Base-by-base conservation (phyloP, 2,888 invertebrate species). In the Aleiodes leptofemur region DNA sequence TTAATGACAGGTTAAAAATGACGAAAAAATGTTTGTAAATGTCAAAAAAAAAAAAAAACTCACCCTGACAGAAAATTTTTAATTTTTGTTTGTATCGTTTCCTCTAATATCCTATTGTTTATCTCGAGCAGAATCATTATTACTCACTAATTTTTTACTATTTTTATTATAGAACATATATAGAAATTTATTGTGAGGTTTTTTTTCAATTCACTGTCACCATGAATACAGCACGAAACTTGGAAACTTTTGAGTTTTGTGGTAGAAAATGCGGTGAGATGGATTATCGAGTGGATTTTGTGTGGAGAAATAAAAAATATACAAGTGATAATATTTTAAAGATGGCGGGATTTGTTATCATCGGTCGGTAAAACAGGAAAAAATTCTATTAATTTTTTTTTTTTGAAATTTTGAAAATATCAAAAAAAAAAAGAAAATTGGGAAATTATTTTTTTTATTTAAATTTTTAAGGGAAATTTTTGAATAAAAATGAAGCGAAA, bases 91-190 rank as follows among this genome's bases (percentile, higher is more conserved):
- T 95, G 94, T 90, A 99, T 92, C 78, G 98, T 97, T 91, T 99
- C 99, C 92, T 98, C 98, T 87, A 99, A 95, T 91, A 99, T 98
- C 91, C 98, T 95, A 93, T 99, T 99, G 92, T 98, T 97, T 92
- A 98, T 98, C 94, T 99, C 99, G 90, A 99, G 93, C 90, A 98
- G 93, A 93, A 98, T 97, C 97, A 97, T 97, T 87, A 83, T 77
- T 16, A 70, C 13, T 68, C 14, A 76, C 77, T 82, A 79, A 77
- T 74, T 68, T 81, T 82, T 81, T 68, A 79, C 79, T 82, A 81
- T 82, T 43, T 43, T 43, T 82, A 83, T 80, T 64, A 85, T 23
- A 23, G 23, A 23, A 23, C 23, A 23, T 23, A 23, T 23, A 23
- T 23, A 23, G 23, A 23, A 23, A 23, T 23, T 34, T 34, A 34